These are phyloP conservation scores for Axis porcinus DNA, from an alignment of 2,113 vertebrate species.

Conservation along the genomic window DNA sequence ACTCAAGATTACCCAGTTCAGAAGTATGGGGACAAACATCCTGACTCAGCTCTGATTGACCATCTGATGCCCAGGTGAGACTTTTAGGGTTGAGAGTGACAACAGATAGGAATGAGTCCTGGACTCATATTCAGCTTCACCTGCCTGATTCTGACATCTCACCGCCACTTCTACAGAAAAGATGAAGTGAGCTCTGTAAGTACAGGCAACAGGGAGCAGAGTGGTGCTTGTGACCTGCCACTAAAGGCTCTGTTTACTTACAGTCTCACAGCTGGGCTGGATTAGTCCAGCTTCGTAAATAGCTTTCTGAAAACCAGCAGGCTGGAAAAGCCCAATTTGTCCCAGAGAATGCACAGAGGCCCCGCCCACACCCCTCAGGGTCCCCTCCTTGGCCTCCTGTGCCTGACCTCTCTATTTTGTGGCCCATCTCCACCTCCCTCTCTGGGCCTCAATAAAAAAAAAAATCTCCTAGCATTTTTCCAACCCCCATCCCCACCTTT, in stretches of 20 bases:
- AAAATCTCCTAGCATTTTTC: not conserved
- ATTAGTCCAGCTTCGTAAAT: constrained; percentile 60
- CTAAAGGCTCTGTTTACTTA: constrained; percentile 16
- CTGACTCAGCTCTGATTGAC: not conserved
- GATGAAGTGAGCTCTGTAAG: not conserved
- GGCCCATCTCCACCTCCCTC: not conserved
- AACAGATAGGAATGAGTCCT: not conserved
- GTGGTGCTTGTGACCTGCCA: not conserved
- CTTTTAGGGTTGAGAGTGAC: not conserved
- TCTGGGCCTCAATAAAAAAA: not conserved
- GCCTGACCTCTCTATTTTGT: not conserved
- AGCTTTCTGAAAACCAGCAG: constrained; percentile 35
- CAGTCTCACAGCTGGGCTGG: constrained; percentile 38
- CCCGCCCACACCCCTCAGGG: not conserved
- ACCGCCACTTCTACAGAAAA: not conserved
- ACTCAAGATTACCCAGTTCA: not conserved
- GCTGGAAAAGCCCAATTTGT: constrained; percentile 54
- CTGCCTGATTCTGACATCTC: not conserved
- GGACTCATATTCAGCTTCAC: not conserved
- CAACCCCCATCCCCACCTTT: not conserved
- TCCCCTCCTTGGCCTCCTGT: not conserved
- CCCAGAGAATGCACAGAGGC: not conserved
- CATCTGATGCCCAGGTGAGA: not conserved
- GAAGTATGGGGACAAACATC: not conserved
- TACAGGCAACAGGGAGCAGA: not conserved